Evolutionary conservation across 1,140 invertebrate genomes (phyloP), one percentile per base, ranked within the genome.

Genomic region (Bombus impatiens): DNA sequence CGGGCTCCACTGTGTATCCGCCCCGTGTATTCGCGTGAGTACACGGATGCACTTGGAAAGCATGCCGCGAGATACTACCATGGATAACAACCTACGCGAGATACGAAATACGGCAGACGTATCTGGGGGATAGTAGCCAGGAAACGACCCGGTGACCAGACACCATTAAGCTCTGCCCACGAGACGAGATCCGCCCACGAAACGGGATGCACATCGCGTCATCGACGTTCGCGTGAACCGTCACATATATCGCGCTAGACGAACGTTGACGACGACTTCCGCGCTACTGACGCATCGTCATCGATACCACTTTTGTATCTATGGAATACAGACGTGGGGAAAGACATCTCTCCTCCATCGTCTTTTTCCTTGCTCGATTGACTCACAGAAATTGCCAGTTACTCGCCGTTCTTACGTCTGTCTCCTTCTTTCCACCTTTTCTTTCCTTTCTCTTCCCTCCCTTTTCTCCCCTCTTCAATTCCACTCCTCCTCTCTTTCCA

Each of bases 81-180:
- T 70, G 78, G 79, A 75, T 86, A 86, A 75, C 84, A 57, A 57
- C 78, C 84, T 86, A 86, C 78, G 84, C 84, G 78, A 75, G 84
- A 86, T 86, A 72, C 78, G 74, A 89, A 81, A 87, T 84, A 81
- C 59, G 77, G 35, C 67, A 67, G 78, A 68, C 74, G 82, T 65
- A 67, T 74, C 76, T 32, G 67, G 78, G 62, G 65, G 65, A 78
- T 87, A 82, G 72, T 78, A 81, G 76, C 80, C 79, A 84, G 86
- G 86, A 85, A 85, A 85, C 86, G 88, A 89, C 77, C 79, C 71
- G 83, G 82, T 88, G 79, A 86, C 86, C 86, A 90, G 86, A 88
- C 76, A 76, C 79, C 84, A 90, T 90, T 86, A 78, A 90, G 79
- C 82, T 68, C 86, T 70, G 71, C 84, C 75, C 65, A 68, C 86